Percentiles rank a stretch among this genome's conserved stretches.
Evolutionary conservation across 1,140 invertebrate genomes (phyloP).

Genomic region (Colletes gigas): DNA sequence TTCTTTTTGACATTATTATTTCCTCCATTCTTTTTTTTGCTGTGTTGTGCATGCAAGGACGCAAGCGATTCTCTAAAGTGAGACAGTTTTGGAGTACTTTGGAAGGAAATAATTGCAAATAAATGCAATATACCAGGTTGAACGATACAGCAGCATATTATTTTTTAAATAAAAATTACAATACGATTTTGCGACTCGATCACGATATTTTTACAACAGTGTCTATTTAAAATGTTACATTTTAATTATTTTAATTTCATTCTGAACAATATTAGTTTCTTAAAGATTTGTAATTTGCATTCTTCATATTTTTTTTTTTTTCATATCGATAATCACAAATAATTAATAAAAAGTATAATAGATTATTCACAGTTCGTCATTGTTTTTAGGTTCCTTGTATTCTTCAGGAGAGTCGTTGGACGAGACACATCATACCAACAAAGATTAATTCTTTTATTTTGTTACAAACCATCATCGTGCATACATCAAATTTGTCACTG

Average conservation of each 20-base stretch:
- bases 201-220: constrained; percentile 28
- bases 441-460: constrained; percentile 74
- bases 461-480: constrained; percentile 43
- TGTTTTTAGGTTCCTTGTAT: constrained; percentile 78
- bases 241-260: constrained; percentile 30
- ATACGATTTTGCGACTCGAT: constrained; percentile 20
- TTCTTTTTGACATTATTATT: constrained; percentile 61
- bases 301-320: constrained; percentile 14
- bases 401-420: constrained; percentile 79
- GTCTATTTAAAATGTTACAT: neutral
- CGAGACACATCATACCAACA: constrained; percentile 76
- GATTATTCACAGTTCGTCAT: constrained; percentile 25
- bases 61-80: constrained; percentile 81
- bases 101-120: constrained; percentile 79
- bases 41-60: constrained; percentile 79
- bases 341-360: neutral
- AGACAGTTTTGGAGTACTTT: constrained; percentile 81
- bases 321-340: neutral
- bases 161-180: neutral
- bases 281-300: neutral
- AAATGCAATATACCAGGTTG: constrained; percentile 62
- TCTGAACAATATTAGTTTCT: constrained; percentile 12
- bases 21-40: constrained; percentile 61
- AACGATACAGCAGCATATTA: constrained; percentile 30
- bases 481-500: constrained; percentile 51